Base-by-base conservation (phyloP, 2,113 vertebrate genomes). In the Anseranas semipalmata region DNA sequence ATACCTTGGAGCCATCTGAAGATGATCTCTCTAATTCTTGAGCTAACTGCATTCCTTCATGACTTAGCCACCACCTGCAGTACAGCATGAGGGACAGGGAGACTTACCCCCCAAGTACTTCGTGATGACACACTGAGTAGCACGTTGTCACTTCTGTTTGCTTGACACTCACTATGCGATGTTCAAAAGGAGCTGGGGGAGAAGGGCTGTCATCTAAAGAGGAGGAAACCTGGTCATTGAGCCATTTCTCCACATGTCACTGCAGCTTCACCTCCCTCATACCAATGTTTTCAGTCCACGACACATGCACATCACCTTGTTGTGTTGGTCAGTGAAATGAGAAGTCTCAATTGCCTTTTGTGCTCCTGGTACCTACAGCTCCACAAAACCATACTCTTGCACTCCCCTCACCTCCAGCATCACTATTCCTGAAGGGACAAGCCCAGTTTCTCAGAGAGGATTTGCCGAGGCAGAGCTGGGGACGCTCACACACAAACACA, bases 21-120 rank as follows among this genome's bases (percentile, higher is more conserved):
- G 55, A n/a, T 2, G 9, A 33, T 1, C 22, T 18, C 33, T 70
- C 48, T 16, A 30, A 62, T n/a, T 37, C 53, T 37, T 19, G 30
- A 76, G 43, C 52, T n/a, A 46, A 8, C 24, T 50, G 66, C 24
- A 6, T 7, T 41, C 25, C 32, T 71, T 52, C n/a, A 12, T 12
- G 11, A n/a, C 50, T 50, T 6, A n/a, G 68, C 58, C 46, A 71
- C 62, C 76, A 68, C 13, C 15, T 59, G 45, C 63, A 76, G 52
- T 7, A 39, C 15, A 45, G 28, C 27, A 2, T 1, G 22, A 37
- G 22, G 28, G 10, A 73, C 21, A 19, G 27, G 0, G 24, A 75
- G 63, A 98, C 99, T 98, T 91, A 99, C 99, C 99, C 99, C 45
- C 99, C 99, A 75, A 99, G 95, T 13, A 99, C 92, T 63, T 98